phyloP scores from a whole-genome alignment of 92 coral and sea anemone species.

The Porites evermanni region DNA sequence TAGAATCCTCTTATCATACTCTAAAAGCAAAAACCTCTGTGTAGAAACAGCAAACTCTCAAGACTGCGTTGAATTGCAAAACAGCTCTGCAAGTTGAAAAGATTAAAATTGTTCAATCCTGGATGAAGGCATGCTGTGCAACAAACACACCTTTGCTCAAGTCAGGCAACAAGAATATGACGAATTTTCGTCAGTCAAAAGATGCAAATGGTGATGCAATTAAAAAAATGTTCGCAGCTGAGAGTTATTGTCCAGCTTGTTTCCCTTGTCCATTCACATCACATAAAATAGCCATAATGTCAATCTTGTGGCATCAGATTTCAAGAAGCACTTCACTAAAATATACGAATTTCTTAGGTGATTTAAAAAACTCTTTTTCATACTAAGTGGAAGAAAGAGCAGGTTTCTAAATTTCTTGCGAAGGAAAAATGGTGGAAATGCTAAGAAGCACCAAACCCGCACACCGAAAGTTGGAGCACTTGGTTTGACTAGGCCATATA shows the following conservation, averaged over 20 bases:
- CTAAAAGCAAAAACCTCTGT: too few relatives aligned
- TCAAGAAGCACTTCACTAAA: slow-evolving; percentile 56
- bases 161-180: background rate
- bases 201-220: background rate
- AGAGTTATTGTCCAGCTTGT: slow-evolving; percentile 47
- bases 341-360: slow-evolving; percentile 62
- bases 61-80: background rate
- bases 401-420: slow-evolving; percentile 36
- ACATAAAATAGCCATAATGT: slow-evolving; percentile 75
- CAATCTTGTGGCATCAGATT: slow-evolving; percentile 54
- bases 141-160: background rate
- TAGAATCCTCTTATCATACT: too few relatives aligned
- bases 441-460: slow-evolving; percentile 55
- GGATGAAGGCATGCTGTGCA: background rate
- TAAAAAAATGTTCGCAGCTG: background rate
- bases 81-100: slow-evolving; percentile 40
- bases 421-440: background rate
- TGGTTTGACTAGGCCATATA: slow-evolving; percentile 59
- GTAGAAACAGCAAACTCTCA: too few relatives aligned
- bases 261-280: slow-evolving; percentile 55
- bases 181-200: background rate
- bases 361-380: slow-evolving; percentile 63
- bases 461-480: slow-evolving; percentile 57
- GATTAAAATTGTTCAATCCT: slow-evolving; percentile 46
- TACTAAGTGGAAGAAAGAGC: slow-evolving; percentile 14